Conservation (phyloP, 2,888 invertebrate species). For the Philhelius pedissequus region DNA sequence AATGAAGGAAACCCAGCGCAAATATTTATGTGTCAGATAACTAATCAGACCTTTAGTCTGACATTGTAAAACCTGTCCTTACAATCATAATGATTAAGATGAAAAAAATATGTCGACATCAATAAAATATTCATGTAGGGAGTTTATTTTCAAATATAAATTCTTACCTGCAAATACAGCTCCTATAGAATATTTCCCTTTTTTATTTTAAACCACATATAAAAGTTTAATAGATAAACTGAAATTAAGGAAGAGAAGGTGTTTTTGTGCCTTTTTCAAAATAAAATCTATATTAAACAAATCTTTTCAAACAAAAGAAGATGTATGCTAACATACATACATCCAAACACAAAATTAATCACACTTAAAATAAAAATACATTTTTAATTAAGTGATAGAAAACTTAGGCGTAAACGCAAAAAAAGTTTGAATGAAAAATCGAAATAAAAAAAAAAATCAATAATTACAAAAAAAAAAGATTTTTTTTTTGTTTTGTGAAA, state of each 20-base stretch:
- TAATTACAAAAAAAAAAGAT: not conserved
- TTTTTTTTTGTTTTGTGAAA: constrained; percentile 16
- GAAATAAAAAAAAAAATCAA: constrained; percentile 2
- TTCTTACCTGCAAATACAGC: not conserved
- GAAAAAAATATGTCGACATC: not conserved
- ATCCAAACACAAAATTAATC: constrained; percentile 19
- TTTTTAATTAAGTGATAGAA: constrained; percentile 55
- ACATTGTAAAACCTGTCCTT: no score
- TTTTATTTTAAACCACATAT: constrained; percentile 4
- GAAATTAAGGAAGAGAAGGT: constrained; percentile 69
- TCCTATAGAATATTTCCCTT: not conserved
- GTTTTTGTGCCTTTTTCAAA: constrained; percentile 72
- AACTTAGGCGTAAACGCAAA: constrained; percentile 37
- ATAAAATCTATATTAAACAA: constrained; percentile 30
- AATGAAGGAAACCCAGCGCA: no score
- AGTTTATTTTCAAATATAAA: not conserved
- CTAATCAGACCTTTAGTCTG: no score
- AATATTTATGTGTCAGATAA: no score
- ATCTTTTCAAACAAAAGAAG: constrained; percentile 28
- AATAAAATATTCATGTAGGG: not conserved
- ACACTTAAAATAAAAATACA: constrained; percentile 49
- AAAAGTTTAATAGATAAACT: constrained; percentile 18
- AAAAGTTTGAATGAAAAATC: constrained; percentile 44
- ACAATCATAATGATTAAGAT: not conserved
- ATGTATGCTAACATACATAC: constrained; percentile 16